A percentile compares a stretch with the other conserved stretches of the same genome.
These are phyloP conservation scores for Montipora sp. DNA, from an alignment of 64 coral and sea anemone species.

Conservation along the genomic window DNA sequence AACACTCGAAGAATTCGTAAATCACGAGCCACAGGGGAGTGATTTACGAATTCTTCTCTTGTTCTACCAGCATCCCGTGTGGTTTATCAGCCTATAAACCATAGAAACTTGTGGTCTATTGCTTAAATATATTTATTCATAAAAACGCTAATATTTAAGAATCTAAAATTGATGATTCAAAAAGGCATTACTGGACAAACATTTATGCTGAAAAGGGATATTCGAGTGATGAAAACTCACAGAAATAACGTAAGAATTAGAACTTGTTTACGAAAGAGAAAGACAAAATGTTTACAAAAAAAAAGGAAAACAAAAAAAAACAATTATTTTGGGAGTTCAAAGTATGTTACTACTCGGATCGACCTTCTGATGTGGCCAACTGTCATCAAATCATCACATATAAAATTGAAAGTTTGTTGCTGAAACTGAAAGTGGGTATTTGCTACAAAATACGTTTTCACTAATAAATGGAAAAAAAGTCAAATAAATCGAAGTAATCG, in stretches of 20 bases:
- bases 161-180: not conserved
- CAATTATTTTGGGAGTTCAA: too few species aligned
- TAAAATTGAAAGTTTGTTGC: not conserved
- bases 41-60: too few species aligned
- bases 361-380: not conserved
- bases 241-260: not conserved
- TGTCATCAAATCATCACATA: slow-evolving; percentile 18
- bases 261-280: not conserved
- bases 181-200: not conserved
- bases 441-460: slow-evolving; percentile 16
- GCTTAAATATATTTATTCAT: too few species aligned
- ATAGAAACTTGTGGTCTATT: not conserved
- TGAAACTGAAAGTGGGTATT: slow-evolving; percentile 3
- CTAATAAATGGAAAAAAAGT: slow-evolving; percentile 3
- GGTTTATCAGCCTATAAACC: not conserved
- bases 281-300: not conserved
- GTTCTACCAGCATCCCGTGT: too few species aligned
- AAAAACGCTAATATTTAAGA: not conserved
- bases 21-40: too few species aligned
- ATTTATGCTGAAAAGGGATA: not conserved
- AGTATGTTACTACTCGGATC: not conserved
- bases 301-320: too few species aligned
- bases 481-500: not conserved
- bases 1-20: too few species aligned
- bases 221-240: too few species aligned